phyloP scores from a whole-genome alignment of 2,113 vertebrate species.

The Asarcornis scutulata region DNA sequence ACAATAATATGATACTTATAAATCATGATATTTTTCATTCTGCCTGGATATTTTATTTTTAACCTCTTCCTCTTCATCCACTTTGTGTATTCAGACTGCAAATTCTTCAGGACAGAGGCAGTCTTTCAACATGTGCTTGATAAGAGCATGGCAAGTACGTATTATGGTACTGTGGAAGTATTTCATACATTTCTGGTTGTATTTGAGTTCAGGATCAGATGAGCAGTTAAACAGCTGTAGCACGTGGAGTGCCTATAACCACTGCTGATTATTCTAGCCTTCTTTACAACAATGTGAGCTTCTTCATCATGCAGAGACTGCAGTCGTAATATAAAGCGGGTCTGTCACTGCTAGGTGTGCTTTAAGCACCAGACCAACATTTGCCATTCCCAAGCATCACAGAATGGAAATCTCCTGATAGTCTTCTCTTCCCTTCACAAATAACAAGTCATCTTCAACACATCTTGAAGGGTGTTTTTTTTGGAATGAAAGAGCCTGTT shows the following conservation, averaged over 20 bases:
- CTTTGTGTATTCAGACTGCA: not conserved
- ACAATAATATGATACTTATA: not conserved
- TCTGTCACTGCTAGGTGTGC: not conserved
- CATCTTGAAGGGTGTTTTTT: not conserved
- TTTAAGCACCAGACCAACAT: not conserved
- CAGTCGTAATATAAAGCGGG: rapidly evolving
- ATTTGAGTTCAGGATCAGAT: not conserved
- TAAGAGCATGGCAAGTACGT: not conserved
- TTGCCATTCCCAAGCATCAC: not conserved
- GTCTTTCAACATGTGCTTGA: not conserved
- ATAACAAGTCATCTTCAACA: not conserved
- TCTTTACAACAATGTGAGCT: not conserved
- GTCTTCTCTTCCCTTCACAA: not conserved
- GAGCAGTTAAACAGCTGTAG: not conserved
- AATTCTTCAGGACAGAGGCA: not conserved
- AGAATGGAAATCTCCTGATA: not conserved
- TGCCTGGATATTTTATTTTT: not conserved
- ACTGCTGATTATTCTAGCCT: not conserved
- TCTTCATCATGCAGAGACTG: not conserved
- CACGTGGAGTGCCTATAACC: not conserved
- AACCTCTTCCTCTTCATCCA: not conserved
- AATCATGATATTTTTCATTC: not conserved
- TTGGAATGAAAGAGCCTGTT: not conserved
- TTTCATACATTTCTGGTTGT: not conserved
- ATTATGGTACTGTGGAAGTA: not conserved